phyloP scores from a whole-genome alignment of 2,888 invertebrate species.

The Tetranychus piercei region DNA sequence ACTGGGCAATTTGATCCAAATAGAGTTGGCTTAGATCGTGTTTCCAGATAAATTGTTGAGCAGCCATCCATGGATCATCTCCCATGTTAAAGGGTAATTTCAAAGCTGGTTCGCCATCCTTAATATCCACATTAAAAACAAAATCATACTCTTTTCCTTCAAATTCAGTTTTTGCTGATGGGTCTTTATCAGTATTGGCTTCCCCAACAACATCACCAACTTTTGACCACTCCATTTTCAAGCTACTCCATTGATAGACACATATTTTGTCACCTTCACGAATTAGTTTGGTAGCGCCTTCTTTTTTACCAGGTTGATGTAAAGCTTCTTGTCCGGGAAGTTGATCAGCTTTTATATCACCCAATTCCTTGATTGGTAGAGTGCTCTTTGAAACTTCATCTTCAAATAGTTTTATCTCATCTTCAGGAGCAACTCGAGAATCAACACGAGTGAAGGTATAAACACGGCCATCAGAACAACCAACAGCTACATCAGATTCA shows the following conservation, averaged over 20 bases:
- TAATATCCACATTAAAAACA: conserved; percentile 86
- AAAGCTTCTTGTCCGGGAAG: conserved; percentile 62
- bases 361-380: conserved; percentile 51
- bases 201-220: conserved; percentile 73
- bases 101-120: conserved; percentile 66
- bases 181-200: conserved; percentile 44
- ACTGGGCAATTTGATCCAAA: conserved; percentile 73
- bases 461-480: conserved; percentile 53
- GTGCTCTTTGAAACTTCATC: conserved; percentile 46
- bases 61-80: conserved; percentile 80
- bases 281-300: conserved; percentile 70
- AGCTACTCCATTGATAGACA: conserved; percentile 45
- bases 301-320: conserved; percentile 48
- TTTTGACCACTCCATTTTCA: conserved; percentile 51
- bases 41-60: conserved; percentile 70
- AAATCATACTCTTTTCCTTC: conserved; percentile 84
- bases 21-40: conserved; percentile 64
- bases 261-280: conserved; percentile 52
- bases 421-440: conserved; percentile 47
- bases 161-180: conserved; percentile 53
- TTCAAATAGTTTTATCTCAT: conserved; percentile 46
- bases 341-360: conserved; percentile 67
- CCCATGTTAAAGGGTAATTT: conserved; percentile 74
- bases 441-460: conserved; percentile 63
- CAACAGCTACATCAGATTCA: conserved; percentile 77